Evolutionary conservation across 2,888 invertebrate genomes (phyloP), one percentile per base, ranked within the genome.

Genomic region (Parapristionchus giblindavisi): DNA sequence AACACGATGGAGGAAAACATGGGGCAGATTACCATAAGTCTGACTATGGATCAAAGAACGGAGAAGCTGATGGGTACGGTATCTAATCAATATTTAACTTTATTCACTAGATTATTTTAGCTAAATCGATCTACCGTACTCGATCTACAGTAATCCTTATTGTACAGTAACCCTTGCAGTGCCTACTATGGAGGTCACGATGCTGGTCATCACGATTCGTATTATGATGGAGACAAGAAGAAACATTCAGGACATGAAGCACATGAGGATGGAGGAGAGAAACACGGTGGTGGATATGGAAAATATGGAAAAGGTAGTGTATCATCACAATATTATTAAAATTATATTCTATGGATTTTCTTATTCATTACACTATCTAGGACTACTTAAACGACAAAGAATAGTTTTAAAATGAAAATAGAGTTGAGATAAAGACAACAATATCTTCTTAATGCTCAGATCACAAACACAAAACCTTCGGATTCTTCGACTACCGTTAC

Each of bases 401-500:
- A n/a, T n/a, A n/a, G n/a, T n/a, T n/a, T n/a, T n/a, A n/a, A n/a
- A n/a, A n/a, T 21, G 27, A 56, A 27, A 34, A n/a, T 11, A 27
- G 21, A 60, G n/a, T 8, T 4, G 8, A 6, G 56, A 8, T 21
- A 8, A 24, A 14, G 4, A 72, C 29, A 29, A 54, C 17, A 6
- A n/a, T n/a, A n/a, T n/a, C n/a, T n/a, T n/a, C n/a, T n/a, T 29
- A 52, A 24, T 24, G 3, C 76, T 65, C 72, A 82, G 84, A 84
- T 73, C 79, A 79, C 76, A 84, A 84, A 76, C 80, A 80, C 75
- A 84, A 84, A 76, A 78, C 83, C 8, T 82, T 79, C 76, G 84
- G 84, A 48, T 84, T 83, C 81, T 84, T 84, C 77, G 84, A 84
- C 77, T 84, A 84, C 79, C 77, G 79, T 60, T 84, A 80, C 79